phyloP scores from a whole-genome alignment of 2,888 invertebrate species.

The Heliconius ethilla region DNA sequence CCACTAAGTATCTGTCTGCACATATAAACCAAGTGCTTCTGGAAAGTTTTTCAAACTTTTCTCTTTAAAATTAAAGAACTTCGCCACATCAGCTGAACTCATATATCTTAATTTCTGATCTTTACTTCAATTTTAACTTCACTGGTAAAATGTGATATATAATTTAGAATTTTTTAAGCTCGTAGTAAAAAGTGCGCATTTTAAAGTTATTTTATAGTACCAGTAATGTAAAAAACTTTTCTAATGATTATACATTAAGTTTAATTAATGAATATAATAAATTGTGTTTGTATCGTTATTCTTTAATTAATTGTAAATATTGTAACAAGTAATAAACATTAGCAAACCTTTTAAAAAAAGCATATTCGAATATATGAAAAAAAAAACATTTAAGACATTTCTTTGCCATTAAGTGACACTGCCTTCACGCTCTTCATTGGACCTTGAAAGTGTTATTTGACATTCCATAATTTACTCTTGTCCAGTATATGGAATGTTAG shows the following conservation, averaged over 20 bases:
- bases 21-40: background rate
- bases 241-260: no score
- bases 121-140: background rate
- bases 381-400: background rate
- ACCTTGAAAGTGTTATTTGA: background rate
- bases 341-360: no score
- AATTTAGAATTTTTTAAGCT: no score
- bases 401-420: background rate
- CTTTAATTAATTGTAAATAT: no score
- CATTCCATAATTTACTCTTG: background rate
- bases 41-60: background rate
- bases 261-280: no score
- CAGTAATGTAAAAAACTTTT: no score
- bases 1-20: background rate
- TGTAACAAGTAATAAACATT: no score
- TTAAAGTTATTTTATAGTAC: no score
- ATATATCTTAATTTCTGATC: constrained; percentile 6
- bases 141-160: background rate
- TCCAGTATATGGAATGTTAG: background rate
- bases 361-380: background rate
- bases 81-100: background rate
- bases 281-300: no score
- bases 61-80: background rate
- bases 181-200: no score
- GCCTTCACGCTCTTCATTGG: background rate